phyloP scores from a whole-genome alignment of 2,113 vertebrate genomes.

The Daphoenositta chrysoptera region DNA sequence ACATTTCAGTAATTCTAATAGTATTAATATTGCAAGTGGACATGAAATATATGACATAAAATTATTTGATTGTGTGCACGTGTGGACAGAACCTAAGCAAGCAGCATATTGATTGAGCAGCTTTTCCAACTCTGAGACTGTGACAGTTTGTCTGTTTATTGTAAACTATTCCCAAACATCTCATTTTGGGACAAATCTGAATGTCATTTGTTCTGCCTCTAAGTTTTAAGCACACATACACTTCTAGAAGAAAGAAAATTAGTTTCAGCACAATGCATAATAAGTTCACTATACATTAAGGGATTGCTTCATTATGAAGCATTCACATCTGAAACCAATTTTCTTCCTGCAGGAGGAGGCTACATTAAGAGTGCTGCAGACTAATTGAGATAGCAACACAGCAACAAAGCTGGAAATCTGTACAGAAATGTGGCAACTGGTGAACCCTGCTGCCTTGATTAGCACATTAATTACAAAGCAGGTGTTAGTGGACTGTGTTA shows the following conservation, averaged over 20 bases:
- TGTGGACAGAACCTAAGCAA: background rate
- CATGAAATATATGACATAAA: conserved; percentile 41
- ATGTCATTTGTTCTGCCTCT: conserved; percentile 2
- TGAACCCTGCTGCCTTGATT: conserved; percentile 67
- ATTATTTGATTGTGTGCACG: background rate
- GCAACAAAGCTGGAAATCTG: conserved; percentile 33
- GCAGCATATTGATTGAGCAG: background rate
- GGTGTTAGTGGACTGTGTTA: conserved; percentile 69
- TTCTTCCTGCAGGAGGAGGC: conserved; percentile 70
- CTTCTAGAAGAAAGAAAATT: conserved; percentile 34
- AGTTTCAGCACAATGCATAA: conserved; percentile 39
- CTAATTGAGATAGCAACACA: conserved; percentile 65
- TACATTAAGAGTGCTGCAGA: conserved; percentile 59
- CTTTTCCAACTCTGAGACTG: background rate
- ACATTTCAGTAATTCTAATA: conserved; percentile 44
- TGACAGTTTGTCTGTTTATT: background rate
- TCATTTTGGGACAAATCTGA: background rate
- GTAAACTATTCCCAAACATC: conserved; percentile 1
- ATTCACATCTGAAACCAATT: conserved; percentile 74
- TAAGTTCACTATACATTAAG: conserved; percentile 57
- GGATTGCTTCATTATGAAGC: conserved; percentile 64
- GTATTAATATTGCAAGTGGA: conserved; percentile 41
- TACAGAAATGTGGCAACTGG: background rate
- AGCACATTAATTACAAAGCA: conserved; percentile 78
- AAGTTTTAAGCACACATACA: conserved; percentile 48